These are phyloP conservation scores for Chymomyza caudatula DNA, from an alignment of 2,888 invertebrate genomes.

Conservation along the genomic window DNA sequence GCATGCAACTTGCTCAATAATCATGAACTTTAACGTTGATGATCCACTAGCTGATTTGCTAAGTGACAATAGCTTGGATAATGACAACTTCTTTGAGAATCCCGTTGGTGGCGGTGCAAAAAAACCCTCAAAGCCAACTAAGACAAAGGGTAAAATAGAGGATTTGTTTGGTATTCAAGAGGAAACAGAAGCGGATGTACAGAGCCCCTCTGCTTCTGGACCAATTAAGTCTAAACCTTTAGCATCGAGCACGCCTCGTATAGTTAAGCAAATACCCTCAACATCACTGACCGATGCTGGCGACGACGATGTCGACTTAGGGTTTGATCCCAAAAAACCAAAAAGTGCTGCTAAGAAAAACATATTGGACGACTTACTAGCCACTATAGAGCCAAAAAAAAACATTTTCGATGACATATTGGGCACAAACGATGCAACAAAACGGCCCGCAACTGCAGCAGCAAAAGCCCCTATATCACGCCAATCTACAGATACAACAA, in stretches of 20 bases:
- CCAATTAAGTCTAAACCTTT: constrained; percentile 13
- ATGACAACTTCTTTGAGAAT: constrained; percentile 84
- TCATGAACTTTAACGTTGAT: constrained; percentile 81
- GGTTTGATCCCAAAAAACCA: constrained; percentile 77
- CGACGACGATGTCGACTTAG: constrained; percentile 75
- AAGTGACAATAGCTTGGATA: constrained; percentile 85
- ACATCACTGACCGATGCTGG: constrained; percentile 54
- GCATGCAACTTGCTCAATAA: background rate
- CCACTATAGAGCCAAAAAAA: constrained; percentile 52
- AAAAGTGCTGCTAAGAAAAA: constrained; percentile 57
- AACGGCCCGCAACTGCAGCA: constrained; percentile 55
- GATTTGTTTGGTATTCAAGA: constrained; percentile 77
- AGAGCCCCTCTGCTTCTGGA: constrained; percentile 12
- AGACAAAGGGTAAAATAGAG: constrained; percentile 69
- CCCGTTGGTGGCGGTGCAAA: constrained; percentile 36
- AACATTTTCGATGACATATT: constrained; percentile 77
- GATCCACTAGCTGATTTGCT: constrained; percentile 82
- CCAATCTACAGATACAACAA: constrained; percentile 77
- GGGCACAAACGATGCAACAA: constrained; percentile 55
- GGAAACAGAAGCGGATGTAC: constrained; percentile 55
- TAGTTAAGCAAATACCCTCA: constrained; percentile 56
- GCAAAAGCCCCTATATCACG: constrained; percentile 72
- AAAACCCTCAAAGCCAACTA: constrained; percentile 36
- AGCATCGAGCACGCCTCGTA: constrained; percentile 59
- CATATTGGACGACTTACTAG: constrained; percentile 49